phyloP scores from a whole-genome alignment of 1,140 invertebrate genomes.

The Scaptomyza montana region DNA sequence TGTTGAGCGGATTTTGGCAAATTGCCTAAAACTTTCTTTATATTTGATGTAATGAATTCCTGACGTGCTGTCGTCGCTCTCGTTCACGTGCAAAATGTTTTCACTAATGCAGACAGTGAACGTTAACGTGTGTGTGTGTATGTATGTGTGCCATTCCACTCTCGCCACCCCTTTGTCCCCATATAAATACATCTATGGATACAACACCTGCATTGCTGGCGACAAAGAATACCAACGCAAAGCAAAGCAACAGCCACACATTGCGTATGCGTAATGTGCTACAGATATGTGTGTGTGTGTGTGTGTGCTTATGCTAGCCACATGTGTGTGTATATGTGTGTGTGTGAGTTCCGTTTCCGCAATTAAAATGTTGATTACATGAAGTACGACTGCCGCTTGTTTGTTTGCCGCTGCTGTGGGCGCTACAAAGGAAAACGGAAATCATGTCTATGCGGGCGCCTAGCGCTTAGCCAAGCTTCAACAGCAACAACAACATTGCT shows the following conservation, averaged over 20 bases:
- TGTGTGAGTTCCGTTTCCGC: constrained; percentile 79
- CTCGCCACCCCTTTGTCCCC: too few relatives aligned
- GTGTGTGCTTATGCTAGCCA: constrained; percentile 1
- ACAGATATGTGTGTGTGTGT: constrained; percentile 53
- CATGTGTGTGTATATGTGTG: constrained; percentile 29
- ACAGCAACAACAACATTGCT: constrained; percentile 13
- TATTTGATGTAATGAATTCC: constrained; percentile 80
- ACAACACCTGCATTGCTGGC: constrained; percentile 42
- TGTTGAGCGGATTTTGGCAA: constrained; percentile 56
- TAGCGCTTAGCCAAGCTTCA: constrained; percentile 62
- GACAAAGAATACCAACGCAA: constrained; percentile 10
- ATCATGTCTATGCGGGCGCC: constrained; percentile 75
- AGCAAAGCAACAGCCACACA: constrained; percentile 44
- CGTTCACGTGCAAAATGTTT: constrained; percentile 32
- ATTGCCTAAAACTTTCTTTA: constrained; percentile 81
- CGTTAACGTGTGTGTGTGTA: constrained; percentile 9
- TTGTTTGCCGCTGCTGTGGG: constrained; percentile 73
- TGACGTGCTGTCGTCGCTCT: constrained; percentile 50
- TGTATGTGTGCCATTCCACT: not conserved
- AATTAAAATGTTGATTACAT: constrained; percentile 82
- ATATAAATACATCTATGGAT: constrained; percentile 7
- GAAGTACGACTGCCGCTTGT: constrained; percentile 80
- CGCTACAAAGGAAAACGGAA: constrained; percentile 77
- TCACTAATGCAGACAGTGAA: constrained; percentile 37
- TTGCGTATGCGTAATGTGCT: constrained; percentile 77